Base-by-base conservation (phyloP, 2,113 vertebrate species). In the Proterorhinus semilunaris region DNA sequence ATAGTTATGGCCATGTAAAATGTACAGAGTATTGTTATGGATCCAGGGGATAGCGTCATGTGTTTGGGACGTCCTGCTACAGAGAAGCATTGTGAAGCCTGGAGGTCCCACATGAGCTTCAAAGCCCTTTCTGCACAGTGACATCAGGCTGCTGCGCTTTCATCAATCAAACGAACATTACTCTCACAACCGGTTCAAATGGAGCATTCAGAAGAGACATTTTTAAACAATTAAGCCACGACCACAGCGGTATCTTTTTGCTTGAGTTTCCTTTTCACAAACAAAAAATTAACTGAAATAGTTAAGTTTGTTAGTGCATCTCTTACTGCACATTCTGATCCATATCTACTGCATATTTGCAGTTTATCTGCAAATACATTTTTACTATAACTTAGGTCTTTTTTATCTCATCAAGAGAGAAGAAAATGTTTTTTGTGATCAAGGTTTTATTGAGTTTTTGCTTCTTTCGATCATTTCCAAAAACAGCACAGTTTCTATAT, bases 91-190 rank as follows among this genome's bases (percentile, higher is more conserved):
- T 93, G 90, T 91, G 64, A 82, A 75, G 80, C 81, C 87, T 87
- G 84, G 81, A 87, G 86, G 83, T 85, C 83, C 78, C 90, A 62
- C 84, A 92, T 93, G 47, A 43, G 61, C 86, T 91, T 93, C 91
- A 93, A 92, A 93, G 87, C 78, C 59, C 83, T 90, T 91, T 87
- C 88, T 86, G 7, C 42, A 73, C 57, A 79, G 83, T 93, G 91
- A 93, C 90, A 91, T 93, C 91, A 93, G 49, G 69, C 53, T 59
- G 68, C 62, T 51, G 44, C 51, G 4, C 45, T 46, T 59, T 68
- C 57, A 61, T 27, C 36, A 83, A 50, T 79, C 45, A 80, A 54
- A 54, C 62, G 55, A 63, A 27, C 63, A 17, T 4, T 9, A 74
- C 44, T 16, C 10, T 61, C n/a, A 61, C 58, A 59, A 12, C 10